Base-by-base conservation (phyloP, 2,797 vertebrate species). In the Esox lucius region DNA sequence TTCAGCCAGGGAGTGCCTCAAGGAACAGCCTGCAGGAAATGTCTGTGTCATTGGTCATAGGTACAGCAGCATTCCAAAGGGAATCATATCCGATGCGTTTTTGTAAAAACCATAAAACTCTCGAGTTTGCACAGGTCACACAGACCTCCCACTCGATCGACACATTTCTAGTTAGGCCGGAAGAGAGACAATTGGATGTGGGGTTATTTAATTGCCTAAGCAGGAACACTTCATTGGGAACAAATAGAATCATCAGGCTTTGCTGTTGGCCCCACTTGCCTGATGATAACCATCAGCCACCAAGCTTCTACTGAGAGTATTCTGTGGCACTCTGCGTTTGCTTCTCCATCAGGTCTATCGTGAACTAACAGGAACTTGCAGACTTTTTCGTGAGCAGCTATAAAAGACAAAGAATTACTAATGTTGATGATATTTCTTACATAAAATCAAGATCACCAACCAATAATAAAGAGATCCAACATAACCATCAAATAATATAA, bases 21-120 rank as follows among this genome's bases (percentile, higher is more conserved):
- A 56, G 56, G n/a, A n/a, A n/a, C n/a, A n/a, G 17, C 73, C 26
- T 8, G 48, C 35, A 33, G 26, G 13, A 74, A 68, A 59, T 68
- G 48, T 5, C 66, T 39, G 9, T 11, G 31, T 24, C 73, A 22
- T 56, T 35, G 65, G 65, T 74, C 33, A 68, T 22, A 68, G 65
- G 22, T 56, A 16, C 12, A 13, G 5, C 48, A 24, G 31, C 48
- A 39, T 56, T 74, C 65, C 66, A 24, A n/a, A 35, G 48, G 33
- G 33, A 31, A 9, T 59, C 22, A 53, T 51, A 13, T 48, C 16
- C 16, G 31, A 9, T 49, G 22, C 4, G 13, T 16, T 31, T 26
- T 49, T 17, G 22, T 26, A 19, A 42, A 15, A 48, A 49, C 24
- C 39, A 70, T 42, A 46, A 70, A 9, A 22, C 24, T 22, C 46